Conservation (phyloP, 2,113 vertebrate genomes). For the Zosterops borbonicus region DNA sequence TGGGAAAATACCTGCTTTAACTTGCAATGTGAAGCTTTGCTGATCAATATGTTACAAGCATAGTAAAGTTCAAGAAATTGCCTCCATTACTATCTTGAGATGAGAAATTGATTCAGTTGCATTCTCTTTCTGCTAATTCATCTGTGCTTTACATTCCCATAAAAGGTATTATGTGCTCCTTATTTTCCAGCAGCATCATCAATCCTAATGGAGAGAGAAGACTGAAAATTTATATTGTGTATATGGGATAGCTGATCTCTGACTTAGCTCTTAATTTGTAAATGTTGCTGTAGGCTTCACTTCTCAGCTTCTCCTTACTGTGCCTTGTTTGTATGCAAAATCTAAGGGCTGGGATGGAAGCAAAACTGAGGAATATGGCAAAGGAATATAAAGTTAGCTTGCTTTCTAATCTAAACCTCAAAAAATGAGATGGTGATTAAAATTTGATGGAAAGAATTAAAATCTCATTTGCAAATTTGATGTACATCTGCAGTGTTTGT, state of each 20-base stretch:
- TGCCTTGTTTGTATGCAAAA: not conserved
- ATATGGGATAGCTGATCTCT: conserved; percentile 16
- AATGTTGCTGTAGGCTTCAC: not conserved
- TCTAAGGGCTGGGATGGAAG: not conserved
- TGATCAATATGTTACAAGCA: conserved; percentile 51
- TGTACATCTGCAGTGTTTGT: not conserved
- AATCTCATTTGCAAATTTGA: not conserved
- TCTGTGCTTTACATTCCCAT: conserved; percentile 37
- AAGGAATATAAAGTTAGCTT: not conserved
- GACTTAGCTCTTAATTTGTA: conserved; percentile 47
- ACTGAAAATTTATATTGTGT: conserved; percentile 3
- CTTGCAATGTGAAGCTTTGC: not conserved
- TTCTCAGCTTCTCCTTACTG: not conserved
- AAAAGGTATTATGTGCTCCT: conserved; percentile 45
- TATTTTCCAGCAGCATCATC: conserved; percentile 41
- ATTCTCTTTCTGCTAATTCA: conserved; percentile 38
- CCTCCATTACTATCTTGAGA: conserved; percentile 54
- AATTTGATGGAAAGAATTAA: not conserved
- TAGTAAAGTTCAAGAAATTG: conserved; percentile 58
- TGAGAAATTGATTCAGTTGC: conserved; percentile 65
- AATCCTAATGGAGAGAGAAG: conserved; percentile 45
- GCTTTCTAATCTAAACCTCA: not conserved
- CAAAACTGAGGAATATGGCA: not conserved
- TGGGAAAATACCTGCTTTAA: conserved; percentile 20
- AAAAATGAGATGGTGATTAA: not conserved